A percentile compares a stretch with the other conserved stretches of the same genome.
Evolutionary conservation across 1,140 invertebrate genomes (phyloP).

Genomic region (Leptinotarsa lineolata): DNA sequence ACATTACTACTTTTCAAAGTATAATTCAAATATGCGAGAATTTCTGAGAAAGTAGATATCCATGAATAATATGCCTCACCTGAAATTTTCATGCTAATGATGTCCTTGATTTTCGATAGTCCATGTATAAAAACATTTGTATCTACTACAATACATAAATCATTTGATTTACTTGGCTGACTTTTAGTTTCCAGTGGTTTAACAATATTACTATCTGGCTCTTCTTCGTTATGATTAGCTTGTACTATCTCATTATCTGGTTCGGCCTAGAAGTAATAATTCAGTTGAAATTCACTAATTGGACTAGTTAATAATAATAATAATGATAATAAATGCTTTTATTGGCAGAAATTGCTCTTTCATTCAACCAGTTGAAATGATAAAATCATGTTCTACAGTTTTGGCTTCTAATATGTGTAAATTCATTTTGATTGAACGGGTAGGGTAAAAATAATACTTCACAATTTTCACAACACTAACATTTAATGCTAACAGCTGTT

Average conservation of each 20-base stretch:
- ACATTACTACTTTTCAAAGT: too few species aligned
- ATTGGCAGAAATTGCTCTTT: neutral
- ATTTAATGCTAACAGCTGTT: too few species aligned
- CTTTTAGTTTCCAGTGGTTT: neutral
- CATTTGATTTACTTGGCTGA: neutral
- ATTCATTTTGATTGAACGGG: too few species aligned
- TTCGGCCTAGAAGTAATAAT: constrained; percentile 17
- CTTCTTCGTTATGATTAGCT: neutral
- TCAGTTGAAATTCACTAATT: neutral
- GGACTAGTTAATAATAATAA: neutral
- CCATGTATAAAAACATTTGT: constrained; percentile 49
- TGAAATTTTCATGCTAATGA: constrained; percentile 34
- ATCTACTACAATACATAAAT: constrained; percentile 45
- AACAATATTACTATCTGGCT: neutral
- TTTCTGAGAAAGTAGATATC: too few species aligned
- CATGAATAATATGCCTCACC: constrained; percentile 22
- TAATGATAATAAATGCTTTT: too few species aligned
- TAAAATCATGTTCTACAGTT: too few species aligned
- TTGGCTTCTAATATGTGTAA: too few species aligned
- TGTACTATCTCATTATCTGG: constrained; percentile 14
- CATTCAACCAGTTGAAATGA: neutral
- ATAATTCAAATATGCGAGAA: too few species aligned
- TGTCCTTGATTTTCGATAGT: constrained; percentile 40
- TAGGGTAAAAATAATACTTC: too few species aligned
- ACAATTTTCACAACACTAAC: too few species aligned